These are phyloP conservation scores for Limnephilus rhombicus DNA, from an alignment of 2,888 invertebrate species.

Conservation along the genomic window DNA sequence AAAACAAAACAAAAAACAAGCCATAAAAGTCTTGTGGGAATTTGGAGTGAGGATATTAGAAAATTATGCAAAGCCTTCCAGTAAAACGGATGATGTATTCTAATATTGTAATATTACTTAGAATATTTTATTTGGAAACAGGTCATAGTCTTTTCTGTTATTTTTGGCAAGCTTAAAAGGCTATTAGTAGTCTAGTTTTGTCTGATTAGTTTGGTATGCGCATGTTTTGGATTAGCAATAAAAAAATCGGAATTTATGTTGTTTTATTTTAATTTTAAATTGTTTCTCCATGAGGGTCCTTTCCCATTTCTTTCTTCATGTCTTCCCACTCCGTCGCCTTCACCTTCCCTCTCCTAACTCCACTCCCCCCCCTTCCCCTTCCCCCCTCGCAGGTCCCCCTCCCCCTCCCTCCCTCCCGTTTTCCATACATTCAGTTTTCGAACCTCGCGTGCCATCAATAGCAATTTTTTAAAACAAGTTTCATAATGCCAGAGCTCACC, in stretches of 20 bases:
- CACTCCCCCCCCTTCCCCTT: too few species aligned
- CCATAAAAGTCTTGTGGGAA: neutral
- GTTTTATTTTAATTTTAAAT: neutral
- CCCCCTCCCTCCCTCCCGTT: too few species aligned
- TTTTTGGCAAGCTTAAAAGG: neutral
- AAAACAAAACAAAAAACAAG: too few species aligned
- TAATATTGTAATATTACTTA: neutral
- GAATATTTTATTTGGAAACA: neutral
- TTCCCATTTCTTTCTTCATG: too few species aligned
- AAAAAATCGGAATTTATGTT: neutral
- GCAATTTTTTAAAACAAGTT: too few species aligned
- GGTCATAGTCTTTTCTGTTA: neutral
- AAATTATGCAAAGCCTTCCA: neutral
- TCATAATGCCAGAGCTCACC: too few species aligned
- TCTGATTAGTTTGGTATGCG: neutral
- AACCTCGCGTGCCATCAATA: too few species aligned
- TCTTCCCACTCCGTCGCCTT: too few species aligned
- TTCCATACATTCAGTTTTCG: too few species aligned
- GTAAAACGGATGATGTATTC: neutral
- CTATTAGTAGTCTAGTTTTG: neutral
- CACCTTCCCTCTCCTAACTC: too few species aligned
- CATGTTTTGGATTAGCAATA: neutral
- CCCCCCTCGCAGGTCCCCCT: too few species aligned
- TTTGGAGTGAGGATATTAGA: neutral
- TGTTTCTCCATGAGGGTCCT: too few species aligned